Evolutionary conservation across 2,797 vertebrate genomes (phyloP), one percentile per base, ranked within the genome.

Genomic region (Erethizon dorsatum): DNA sequence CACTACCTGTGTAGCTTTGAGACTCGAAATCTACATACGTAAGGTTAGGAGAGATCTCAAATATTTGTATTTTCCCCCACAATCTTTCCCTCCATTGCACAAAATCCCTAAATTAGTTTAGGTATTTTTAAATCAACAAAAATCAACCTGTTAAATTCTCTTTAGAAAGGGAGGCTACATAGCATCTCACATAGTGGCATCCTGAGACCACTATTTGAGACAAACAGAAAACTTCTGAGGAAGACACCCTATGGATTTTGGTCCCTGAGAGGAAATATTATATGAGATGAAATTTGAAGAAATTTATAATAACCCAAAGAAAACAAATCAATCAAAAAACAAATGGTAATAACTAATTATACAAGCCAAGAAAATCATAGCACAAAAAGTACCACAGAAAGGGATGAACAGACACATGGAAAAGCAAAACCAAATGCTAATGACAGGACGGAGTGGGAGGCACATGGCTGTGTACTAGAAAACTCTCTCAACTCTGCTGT

Each of bases 301-400:
- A 87, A 93, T 50, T 7, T 57, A 8, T 33, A 86, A 87, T 90
- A 61, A 41, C 59, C 6, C 56, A 90, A 75, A 87, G 57, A 82
- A 82, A 90, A 93, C 4, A 80, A 82, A 57, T 93, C 41, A 83
- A 88, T 92, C 47, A 83, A 83, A 52, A 94, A 93, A 63, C 18
- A 41, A 89, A 54, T 41, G 2, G 20, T 9, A 59, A 56, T 22
- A 56, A 90, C 1, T 20, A 87, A 57, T 69, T 56, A n/a, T 0
- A 83, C 0, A 13, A 65, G 13, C 22, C n/a, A 87, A 45, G 56
- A 65, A 61, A 71, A 91, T 4, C 86, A 85, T 0, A 45, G 18
- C 41, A 45, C 11, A 69, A 57, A 79, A 77, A 65, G 4, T 22
- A 82, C 47, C 28, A 80, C 3, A 61, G 1, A 61, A 11, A 89